A percentile compares a stretch with the other conserved stretches of the same genome.
Conservation (phyloP, 2,797 vertebrate genomes). For the Lophotriccus pileatus region DNA sequence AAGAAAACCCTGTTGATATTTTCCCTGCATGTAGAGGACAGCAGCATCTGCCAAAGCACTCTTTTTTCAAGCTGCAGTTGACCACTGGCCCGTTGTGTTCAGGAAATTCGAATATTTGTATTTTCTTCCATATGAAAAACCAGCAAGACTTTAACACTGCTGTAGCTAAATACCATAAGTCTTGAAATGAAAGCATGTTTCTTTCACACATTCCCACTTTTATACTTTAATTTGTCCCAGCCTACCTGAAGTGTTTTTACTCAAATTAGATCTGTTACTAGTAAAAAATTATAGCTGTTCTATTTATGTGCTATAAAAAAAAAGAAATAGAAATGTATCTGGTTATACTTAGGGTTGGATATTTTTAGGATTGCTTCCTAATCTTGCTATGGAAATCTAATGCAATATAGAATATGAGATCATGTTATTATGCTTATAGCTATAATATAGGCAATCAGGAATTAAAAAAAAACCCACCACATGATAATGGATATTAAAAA, state of each 20-base stretch:
- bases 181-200: slow-evolving; percentile 34
- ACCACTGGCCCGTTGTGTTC: neutral
- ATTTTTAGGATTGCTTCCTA: slow-evolving; percentile 46
- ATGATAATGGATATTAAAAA: slow-evolving; percentile 33
- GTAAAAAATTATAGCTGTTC: slow-evolving; percentile 39
- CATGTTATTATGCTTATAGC: neutral
- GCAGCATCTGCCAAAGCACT: neutral
- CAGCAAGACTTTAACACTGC: neutral
- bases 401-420: neutral
- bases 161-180: neutral
- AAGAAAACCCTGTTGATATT: neutral
- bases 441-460: neutral
- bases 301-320: slow-evolving; percentile 20
- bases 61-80: neutral
- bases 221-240: slow-evolving; percentile 39
- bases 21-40: neutral
- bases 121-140: neutral
- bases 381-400: slow-evolving; percentile 29
- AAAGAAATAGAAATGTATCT: slow-evolving; percentile 8
- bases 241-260: slow-evolving; percentile 47
- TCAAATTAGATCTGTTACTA: slow-evolving; percentile 43
- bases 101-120: neutral
- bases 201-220: slow-evolving; percentile 34
- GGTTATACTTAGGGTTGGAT: neutral
- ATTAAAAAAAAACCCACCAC: neutral